Percentiles rank a stretch among this genome's conserved stretches.
Evolutionary conservation across 2,797 vertebrate species (phyloP).

Genomic region (Tolypeutes matacus): DNA sequence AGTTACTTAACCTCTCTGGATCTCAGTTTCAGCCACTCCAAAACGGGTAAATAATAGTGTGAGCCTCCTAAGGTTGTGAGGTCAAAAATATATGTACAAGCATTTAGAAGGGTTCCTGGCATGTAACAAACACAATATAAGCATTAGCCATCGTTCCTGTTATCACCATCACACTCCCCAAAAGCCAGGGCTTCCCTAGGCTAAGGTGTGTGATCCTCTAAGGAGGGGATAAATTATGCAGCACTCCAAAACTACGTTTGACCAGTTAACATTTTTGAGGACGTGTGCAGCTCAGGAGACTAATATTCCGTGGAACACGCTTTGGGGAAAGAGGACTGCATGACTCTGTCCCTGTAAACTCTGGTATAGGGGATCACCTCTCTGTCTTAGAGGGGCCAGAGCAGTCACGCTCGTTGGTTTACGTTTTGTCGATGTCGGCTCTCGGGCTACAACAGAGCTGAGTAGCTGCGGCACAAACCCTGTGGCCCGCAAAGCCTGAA

Average conservation of each 20-base stretch:
- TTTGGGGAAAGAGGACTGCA: not conserved
- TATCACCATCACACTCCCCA: not conserved
- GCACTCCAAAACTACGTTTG: slow-evolving; percentile 30
- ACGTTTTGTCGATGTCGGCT: not conserved
- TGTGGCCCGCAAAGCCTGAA: not conserved
- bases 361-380: not conserved
- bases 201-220: not conserved
- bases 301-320: too few relatives aligned
- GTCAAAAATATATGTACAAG: not conserved
- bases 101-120: not conserved
- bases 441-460: not conserved
- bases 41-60: not conserved
- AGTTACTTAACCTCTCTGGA: not conserved
- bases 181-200: not conserved
- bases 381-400: not conserved
- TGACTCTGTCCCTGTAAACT: not conserved
- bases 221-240: not conserved
- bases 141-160: not conserved
- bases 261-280: not conserved
- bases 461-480: not conserved
- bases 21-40: not conserved
- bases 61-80: not conserved
- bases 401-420: not conserved
- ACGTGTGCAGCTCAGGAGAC: not conserved
- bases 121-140: not conserved